phyloP scores from a whole-genome alignment of 1,140 invertebrate genomes.

The Drusus annulatus region DNA sequence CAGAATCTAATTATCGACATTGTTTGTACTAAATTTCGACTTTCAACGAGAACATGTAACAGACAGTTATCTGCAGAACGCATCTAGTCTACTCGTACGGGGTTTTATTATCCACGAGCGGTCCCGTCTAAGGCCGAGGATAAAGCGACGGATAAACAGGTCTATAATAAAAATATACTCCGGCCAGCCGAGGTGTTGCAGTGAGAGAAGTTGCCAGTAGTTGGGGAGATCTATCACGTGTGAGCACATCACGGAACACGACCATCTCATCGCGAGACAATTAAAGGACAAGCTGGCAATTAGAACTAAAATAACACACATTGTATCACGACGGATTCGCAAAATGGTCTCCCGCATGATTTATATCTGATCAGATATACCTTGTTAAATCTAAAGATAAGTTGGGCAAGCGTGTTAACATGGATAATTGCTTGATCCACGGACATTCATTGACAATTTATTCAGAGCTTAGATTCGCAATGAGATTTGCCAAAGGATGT shows the following conservation, averaged over 20 bases:
- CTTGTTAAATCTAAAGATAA: constrained; percentile 35
- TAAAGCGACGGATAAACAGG: constrained; percentile 41
- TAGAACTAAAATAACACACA: constrained; percentile 11
- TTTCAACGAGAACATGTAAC: no score
- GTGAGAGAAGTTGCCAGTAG: not conserved
- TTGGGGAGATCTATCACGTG: constrained; percentile 1
- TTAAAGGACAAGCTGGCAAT: constrained; percentile 20
- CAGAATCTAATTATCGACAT: no score
- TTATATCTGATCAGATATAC: constrained; percentile 21
- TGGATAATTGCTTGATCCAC: constrained; percentile 3
- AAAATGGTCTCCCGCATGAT: not conserved
- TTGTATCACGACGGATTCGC: constrained; percentile 6
- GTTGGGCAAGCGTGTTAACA: constrained; percentile 15
- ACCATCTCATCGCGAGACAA: constrained; percentile 22
- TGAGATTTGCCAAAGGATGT: not conserved
- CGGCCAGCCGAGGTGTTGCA: not conserved
- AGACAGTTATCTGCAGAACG: no score
- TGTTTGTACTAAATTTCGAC: no score
- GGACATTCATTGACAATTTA: not conserved
- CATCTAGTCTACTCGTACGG: no score
- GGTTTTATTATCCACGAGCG: constrained; percentile 26
- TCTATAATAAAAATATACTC: constrained; percentile 39
- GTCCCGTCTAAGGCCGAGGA: constrained; percentile 14
- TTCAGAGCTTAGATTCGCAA: not conserved
- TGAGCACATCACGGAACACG: not conserved